Percentiles rank a stretch among this genome's conserved stretches.
phyloP scores from a whole-genome alignment of 1,140 invertebrate species.

The Drosophila santomea region DNA sequence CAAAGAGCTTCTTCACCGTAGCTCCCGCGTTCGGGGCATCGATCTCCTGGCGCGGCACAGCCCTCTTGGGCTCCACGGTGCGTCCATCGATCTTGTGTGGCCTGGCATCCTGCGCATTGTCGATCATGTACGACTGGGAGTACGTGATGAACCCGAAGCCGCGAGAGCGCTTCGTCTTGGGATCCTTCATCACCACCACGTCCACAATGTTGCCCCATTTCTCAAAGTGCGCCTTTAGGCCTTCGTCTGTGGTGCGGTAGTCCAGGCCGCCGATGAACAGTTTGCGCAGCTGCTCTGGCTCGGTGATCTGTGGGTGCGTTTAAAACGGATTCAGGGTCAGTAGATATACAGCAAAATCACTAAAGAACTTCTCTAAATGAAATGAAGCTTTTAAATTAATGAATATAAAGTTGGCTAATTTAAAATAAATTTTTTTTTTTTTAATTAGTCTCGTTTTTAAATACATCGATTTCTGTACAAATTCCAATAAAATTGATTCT shows the following conservation, averaged over 20 bases:
- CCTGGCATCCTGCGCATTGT: conserved; percentile 96
- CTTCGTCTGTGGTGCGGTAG: conserved; percentile 98
- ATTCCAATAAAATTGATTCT: no score
- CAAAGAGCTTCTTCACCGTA: conserved; percentile 97
- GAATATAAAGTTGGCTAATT: no score
- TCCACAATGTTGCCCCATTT: conserved; percentile 99
- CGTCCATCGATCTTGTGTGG: conserved; percentile 90
- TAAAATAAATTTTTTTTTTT: no score
- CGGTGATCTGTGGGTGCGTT: conserved; percentile 83
- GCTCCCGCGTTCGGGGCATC: conserved; percentile 95
- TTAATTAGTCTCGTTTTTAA: no score
- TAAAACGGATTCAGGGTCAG: neutral
- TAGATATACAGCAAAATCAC: neutral
- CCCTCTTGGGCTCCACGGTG: conserved; percentile 98
- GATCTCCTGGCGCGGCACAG: conserved; percentile 97
- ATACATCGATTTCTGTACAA: no score
- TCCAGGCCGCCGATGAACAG: conserved; percentile 99
- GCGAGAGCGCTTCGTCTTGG: conserved; percentile 95
- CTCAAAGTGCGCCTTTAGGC: conserved; percentile 96
- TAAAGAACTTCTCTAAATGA: neutral
- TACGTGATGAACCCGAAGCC: conserved; percentile 99
- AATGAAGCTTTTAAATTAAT: no score
- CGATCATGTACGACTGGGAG: conserved; percentile 95
- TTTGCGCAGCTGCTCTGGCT: conserved; percentile 97
- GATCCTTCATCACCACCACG: conserved; percentile 99